These are phyloP conservation scores for Petrocephalus microphthalmus DNA, from an alignment of 2,113 vertebrate species.

Conservation along the genomic window DNA sequence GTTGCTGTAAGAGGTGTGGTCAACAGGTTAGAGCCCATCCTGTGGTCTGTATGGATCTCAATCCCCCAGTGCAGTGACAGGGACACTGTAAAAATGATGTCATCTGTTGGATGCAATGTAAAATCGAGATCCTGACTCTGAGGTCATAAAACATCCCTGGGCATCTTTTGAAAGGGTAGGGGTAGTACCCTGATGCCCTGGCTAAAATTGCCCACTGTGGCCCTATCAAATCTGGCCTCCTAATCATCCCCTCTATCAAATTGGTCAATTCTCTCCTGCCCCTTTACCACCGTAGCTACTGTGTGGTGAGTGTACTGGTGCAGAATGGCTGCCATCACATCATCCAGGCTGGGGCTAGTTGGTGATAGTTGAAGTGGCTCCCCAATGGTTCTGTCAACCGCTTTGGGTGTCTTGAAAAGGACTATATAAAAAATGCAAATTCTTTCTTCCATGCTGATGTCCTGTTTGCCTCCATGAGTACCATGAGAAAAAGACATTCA, in stretches of 20 bases:
- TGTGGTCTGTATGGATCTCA: neutral
- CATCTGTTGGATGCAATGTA: neutral
- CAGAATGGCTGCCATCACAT: neutral
- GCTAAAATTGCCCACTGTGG: neutral
- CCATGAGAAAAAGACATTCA: neutral
- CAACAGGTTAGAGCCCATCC: neutral
- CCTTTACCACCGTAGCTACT: neutral
- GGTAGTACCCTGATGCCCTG: neutral
- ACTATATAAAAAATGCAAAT: neutral
- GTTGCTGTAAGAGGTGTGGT: neutral
- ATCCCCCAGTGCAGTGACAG: neutral
- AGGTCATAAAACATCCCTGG: neutral
- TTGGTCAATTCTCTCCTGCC: neutral
- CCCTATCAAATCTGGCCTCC: neutral
- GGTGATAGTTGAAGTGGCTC: neutral
- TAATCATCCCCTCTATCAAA: neutral
- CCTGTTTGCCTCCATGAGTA: neutral
- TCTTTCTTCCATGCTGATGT: neutral
- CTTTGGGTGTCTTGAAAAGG: neutral
- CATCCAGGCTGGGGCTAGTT: neutral
- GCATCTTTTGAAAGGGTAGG: neutral
- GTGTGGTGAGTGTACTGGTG: neutral
- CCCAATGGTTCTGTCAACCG: neutral
- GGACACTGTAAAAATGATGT: neutral
- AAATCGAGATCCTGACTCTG: neutral